Evolutionary conservation across 2,113 vertebrate species (phyloP), one percentile per base, ranked within the genome.

Genomic region (Raja brachyura): DNA sequence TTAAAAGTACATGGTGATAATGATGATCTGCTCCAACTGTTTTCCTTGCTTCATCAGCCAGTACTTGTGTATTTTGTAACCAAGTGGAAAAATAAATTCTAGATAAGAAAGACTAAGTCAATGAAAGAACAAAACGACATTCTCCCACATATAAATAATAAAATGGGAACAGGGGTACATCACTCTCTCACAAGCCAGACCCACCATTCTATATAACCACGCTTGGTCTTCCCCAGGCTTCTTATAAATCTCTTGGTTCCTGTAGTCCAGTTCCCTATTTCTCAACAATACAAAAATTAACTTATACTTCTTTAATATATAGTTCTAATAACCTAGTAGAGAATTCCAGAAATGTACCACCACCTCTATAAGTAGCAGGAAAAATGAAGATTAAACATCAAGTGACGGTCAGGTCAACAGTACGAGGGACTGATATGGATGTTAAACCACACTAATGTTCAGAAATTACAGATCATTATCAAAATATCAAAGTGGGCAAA

Each of bases 51-150:
- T 96, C 94, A 56, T 63, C 75, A 18, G 11, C 76, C 93, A 75
- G 93, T 61, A 94, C 93, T 25, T 77, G 31, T 0, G 95, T 79
- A 25, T 97, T 97, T 93, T 95, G 94, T 94, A 95, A 96, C 98
- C 98, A 99, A 0, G 73, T 93, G 93, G 0, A 92, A 54, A 92
- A 92, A 74, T 8, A 92, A 92, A 92, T 73, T 73, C 90, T 92
- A 73, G 6, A 13, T 13, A 25, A 54, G 4, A 39, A 73, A 92
- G 39, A 4, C 73, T 5, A 92, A 54, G 8, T 39, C 10, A 54
- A 22, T 28, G 7, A 88, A 33, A 63, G n/a, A 88, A 11, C 59
- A n/a, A 88, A 1, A 4, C 56, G 13, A 39, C 81, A 61, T 11
- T 48, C 2, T 85, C 0, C 16, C 48, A 48, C 39, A 10, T 66